Base-by-base conservation (phyloP, 2,797 vertebrate species). In the Macrochelys suwanniensis region DNA sequence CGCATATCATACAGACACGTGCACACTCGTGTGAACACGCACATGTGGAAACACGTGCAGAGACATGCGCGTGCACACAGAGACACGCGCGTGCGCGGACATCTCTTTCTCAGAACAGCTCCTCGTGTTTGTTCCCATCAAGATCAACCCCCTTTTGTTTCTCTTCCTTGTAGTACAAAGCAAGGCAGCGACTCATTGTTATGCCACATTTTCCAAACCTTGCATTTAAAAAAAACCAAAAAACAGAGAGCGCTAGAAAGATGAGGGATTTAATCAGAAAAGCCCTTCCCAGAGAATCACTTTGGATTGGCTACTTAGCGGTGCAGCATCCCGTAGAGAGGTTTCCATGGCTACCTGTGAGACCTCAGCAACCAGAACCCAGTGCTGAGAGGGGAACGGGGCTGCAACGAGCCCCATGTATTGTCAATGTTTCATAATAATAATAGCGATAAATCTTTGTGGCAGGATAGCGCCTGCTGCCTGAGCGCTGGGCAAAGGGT, bases 261-360 rank as follows among this genome's bases (percentile, higher is more conserved):
- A 10, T 0, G 7, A 4, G 45, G 57, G n/a, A 26, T 65, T 50
- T 45, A 23, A 80, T 33, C 68, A 15, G 50, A 47, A 50, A 59
- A 33, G 68, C 59, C 86, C 47, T 95, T 93, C 78, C 87, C 89
- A 54, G n/a, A 91, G 49, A 94, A 92, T 95, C 68, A 45, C 91
- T 84, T 94, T 51, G 88, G 94, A 94, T 94, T 92, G 93, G 93
- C 92, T 92, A 89, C 89, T 91, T 92, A 81, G 93, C 59, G 25
- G 79, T 13, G 12, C 95, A 78, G 94, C 91, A 97, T 97, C 96
- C 96, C 80, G 84, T 93, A 0, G 84, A 93, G 95, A 96, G 93
- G 97, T 98, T 98, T 91, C 97, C 97, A 98, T 98, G 96, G 97
- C 92, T 97, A 97, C 97, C 93, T 89, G 84, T 57, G 85, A 92